Conservation (phyloP, 2,888 invertebrate genomes). For the Entomobrya multifasciata region DNA sequence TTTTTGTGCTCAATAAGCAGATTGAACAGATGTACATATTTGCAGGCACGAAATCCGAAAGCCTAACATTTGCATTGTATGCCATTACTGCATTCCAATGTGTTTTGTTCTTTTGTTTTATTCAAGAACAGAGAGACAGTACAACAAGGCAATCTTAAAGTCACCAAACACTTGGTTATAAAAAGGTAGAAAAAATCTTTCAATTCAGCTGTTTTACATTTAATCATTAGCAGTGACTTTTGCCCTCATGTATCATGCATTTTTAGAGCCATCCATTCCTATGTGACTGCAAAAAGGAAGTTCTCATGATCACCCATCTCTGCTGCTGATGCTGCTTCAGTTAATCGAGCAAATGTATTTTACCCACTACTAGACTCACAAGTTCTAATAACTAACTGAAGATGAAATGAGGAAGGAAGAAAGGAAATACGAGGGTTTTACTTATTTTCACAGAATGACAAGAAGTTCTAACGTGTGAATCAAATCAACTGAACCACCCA, state of each 20-base stretch:
- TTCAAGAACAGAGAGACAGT: background rate
- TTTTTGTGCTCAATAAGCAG: background rate
- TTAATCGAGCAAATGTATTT: conserved; percentile 47
- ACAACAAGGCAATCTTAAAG: too few species aligned
- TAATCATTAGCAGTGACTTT: too few species aligned
- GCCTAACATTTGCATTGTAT: background rate
- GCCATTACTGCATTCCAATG: conserved; percentile 7
- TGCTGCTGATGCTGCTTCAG: conserved; percentile 19
- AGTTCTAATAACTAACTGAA: too few species aligned
- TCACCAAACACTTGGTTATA: background rate
- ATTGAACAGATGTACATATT: background rate
- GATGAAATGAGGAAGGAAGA: conserved; percentile 33
- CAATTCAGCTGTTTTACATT: too few species aligned
- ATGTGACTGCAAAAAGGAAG: conserved; percentile 22
- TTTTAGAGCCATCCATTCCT: too few species aligned
- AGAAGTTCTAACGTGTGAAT: conserved; percentile 68
- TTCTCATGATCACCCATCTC: conserved; percentile 4
- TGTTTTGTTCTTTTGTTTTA: background rate
- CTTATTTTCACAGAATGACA: conserved; percentile 47
- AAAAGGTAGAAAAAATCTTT: background rate
- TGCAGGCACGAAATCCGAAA: conserved; percentile 12
- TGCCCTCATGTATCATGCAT: conserved; percentile 58
- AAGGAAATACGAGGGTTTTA: conserved; percentile 38
- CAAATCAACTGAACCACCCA: conserved; percentile 66
- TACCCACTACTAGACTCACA: background rate